phyloP scores from a whole-genome alignment of 2,113 vertebrate species.

The Salvelinus fontinalis region DNA sequence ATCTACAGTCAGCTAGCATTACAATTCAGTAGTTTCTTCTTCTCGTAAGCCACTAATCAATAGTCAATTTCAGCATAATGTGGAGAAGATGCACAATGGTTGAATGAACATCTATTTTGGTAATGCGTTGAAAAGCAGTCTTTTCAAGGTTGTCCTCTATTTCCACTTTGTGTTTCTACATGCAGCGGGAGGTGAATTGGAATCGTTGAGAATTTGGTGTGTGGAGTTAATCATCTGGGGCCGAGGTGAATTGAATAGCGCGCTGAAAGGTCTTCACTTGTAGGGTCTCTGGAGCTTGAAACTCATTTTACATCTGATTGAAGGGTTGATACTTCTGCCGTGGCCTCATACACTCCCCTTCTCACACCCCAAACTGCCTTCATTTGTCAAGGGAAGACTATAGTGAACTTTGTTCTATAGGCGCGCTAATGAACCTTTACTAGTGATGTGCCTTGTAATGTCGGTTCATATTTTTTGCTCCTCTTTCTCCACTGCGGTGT shows the following conservation, averaged over 20 bases:
- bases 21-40: not conserved
- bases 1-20: not conserved
- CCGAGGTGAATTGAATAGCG: slow-evolving; percentile 17
- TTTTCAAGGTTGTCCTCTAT: slow-evolving; percentile 32
- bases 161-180: slow-evolving; percentile 5
- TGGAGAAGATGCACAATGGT: slow-evolving; percentile 32
- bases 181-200: slow-evolving; percentile 12
- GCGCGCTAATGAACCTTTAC: slow-evolving; percentile 43
- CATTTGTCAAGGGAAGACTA: slow-evolving; percentile 25
- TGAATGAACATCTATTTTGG: not conserved
- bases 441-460: slow-evolving; percentile 10
- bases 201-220: slow-evolving; percentile 9
- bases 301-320: slow-evolving; percentile 46
- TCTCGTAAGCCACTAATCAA: slow-evolving; percentile 32
- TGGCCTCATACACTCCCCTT: slow-evolving; percentile 2
- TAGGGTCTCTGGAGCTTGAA: slow-evolving; percentile 38
- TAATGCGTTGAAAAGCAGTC: slow-evolving; percentile 13
- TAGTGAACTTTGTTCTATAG: slow-evolving; percentile 14
- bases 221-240: slow-evolving; percentile 31
- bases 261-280: slow-evolving; percentile 37
- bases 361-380: slow-evolving; percentile 19
- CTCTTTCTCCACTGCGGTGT: not conserved
- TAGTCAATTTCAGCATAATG: slow-evolving; percentile 34
- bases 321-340: slow-evolving; percentile 31
- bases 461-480: not conserved